Evolutionary conservation across 1,140 invertebrate species (phyloP), one percentile per base, ranked within the genome.

Genomic region (Musca domestica): DNA sequence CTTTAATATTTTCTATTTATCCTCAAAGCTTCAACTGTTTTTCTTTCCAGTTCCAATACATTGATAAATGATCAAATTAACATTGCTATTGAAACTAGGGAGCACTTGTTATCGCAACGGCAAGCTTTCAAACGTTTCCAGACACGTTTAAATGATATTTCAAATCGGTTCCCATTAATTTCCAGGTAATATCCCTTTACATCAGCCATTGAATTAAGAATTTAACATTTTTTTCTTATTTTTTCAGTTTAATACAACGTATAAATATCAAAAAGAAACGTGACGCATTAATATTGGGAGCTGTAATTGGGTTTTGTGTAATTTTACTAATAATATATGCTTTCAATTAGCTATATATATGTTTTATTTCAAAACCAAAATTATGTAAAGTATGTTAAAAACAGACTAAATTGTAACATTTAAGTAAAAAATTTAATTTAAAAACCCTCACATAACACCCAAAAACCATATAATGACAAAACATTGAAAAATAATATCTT

Each of bases 21-120:
- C n/a, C n/a, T n/a, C n/a, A n/a, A n/a, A n/a, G n/a, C n/a, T n/a
- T n/a, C 14, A 9, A n/a, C n/a, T 46, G 20, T 71, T 75, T 67
- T 73, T 66, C 67, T 78, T 81, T 14, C n/a, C 25, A 98, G 95
- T 83, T 96, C 96, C 3, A 93, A 97, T 76, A 89, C 92, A 70
- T 81, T 99, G 77, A 87, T 98, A 27, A 96, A 97, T 81, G 95
- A 99, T 75, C 96, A 99, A 85, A 98, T 98, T 72, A 92, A 91
- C 75, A 96, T 98, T 82, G 96, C 96, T 19, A 92, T 98, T 82
- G 94, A 96, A 75, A 97, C 96, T 1, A 89, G 94, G 75, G 96
- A 99, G 71, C 92, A 96, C 82, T 83, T 98, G 49, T 86, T 92
- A 48, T 89, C 88, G 10, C 96, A 99, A 81, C 87, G 95, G 46